phyloP scores from a whole-genome alignment of 2,888 invertebrate genomes.

The Tortricodes alternella region DNA sequence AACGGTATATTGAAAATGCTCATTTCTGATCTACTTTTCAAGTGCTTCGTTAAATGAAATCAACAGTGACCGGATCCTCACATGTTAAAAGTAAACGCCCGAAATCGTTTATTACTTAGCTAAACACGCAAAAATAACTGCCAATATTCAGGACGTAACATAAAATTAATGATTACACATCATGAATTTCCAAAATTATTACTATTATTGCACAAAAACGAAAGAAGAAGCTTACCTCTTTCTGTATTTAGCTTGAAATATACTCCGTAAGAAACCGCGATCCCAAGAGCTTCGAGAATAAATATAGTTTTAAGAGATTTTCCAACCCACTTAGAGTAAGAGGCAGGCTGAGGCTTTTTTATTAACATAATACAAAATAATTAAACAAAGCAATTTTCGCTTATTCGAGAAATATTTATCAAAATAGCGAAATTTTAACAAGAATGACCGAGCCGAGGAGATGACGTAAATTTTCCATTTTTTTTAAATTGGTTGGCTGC shows the following conservation, averaged over 20 bases:
- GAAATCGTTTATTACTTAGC: neutral
- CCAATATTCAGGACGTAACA: neutral
- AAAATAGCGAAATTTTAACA: neutral
- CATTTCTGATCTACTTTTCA: no score
- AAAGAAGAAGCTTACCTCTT: conserved; percentile 81
- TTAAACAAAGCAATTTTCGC: neutral
- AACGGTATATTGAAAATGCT: no score
- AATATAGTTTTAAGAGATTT: conserved; percentile 81
- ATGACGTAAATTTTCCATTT: conserved; percentile 19
- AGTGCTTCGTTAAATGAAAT: neutral
- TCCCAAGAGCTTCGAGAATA: conserved; percentile 81
- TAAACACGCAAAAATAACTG: neutral
- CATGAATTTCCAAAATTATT: neutral
- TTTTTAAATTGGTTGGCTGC: neutral
- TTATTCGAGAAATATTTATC: neutral
- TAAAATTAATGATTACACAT: neutral
- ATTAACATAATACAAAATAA: conserved; percentile 83
- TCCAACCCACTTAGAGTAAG: conserved; percentile 76
- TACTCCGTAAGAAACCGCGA: conserved; percentile 84
- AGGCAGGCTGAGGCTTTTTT: conserved; percentile 82
- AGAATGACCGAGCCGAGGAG: conserved; percentile 1
- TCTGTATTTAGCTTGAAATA: conserved; percentile 88
- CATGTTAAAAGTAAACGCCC: neutral
- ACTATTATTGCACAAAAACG: neutral
- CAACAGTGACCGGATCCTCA: neutral